Evolutionary conservation across 2,888 invertebrate species (phyloP).

Genomic region (Mactromeris polynyma): DNA sequence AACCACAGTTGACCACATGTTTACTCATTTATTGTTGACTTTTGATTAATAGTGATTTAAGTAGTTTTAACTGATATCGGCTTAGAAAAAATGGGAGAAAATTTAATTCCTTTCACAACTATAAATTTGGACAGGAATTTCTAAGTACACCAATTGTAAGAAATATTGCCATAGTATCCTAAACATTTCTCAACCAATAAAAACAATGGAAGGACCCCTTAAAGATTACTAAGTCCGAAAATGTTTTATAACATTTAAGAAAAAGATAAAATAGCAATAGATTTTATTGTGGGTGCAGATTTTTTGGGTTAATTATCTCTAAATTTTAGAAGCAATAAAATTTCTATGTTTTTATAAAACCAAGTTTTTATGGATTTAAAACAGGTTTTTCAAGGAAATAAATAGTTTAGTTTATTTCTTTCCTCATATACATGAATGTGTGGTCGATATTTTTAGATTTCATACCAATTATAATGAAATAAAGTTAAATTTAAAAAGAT

Average conservation of each 20-base stretch:
- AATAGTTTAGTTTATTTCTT: too few species aligned
- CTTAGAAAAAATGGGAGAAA: not conserved
- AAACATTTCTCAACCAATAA: not conserved
- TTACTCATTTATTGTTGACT: constrained; percentile 44
- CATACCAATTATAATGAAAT: not conserved
- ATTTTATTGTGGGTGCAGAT: not conserved
- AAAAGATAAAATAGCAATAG: not conserved
- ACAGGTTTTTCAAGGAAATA: too few species aligned
- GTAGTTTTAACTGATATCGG: constrained; percentile 46
- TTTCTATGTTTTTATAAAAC: too few species aligned
- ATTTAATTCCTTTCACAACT: constrained; percentile 5
- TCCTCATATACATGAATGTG: too few species aligned
- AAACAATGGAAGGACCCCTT: not conserved
- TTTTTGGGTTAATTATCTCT: not conserved
- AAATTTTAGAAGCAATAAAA: not conserved
- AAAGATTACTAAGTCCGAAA: not conserved
- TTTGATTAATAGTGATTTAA: constrained; percentile 45
- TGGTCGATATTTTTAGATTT: too few species aligned
- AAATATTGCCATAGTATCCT: not conserved
- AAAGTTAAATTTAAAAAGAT: not conserved
- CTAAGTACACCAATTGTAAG: not conserved
- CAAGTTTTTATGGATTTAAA: too few species aligned
- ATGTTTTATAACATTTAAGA: not conserved
- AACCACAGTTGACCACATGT: constrained; percentile 49
- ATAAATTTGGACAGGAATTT: not conserved